These are phyloP conservation scores for Corythoichthys haematopterus DNA, from an alignment of 2,113 vertebrate genomes.

Conservation along the genomic window DNA sequence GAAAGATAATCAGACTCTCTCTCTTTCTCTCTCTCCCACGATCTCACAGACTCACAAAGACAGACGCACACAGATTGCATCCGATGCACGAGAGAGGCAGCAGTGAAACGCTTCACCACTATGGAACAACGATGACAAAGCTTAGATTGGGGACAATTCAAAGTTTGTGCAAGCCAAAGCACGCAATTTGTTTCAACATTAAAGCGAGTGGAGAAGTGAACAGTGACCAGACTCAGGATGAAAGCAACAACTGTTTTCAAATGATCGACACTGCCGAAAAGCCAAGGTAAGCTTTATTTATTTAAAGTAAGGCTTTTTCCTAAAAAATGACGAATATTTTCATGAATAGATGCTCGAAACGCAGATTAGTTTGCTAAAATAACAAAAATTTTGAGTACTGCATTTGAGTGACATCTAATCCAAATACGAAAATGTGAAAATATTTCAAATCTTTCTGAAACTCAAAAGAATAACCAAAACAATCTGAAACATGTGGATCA, in stretches of 20 bases:
- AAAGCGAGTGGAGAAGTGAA: conserved; percentile 2
- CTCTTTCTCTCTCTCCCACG: conserved; percentile 16
- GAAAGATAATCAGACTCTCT: conserved; percentile 53
- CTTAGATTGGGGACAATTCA: conserved; percentile 33
- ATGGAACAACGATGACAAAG: conserved; percentile 50
- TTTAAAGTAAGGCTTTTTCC: background rate
- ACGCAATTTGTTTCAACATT: conserved; percentile 16
- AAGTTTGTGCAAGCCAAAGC: conserved; percentile 34
- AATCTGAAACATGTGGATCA: conserved; percentile 24
- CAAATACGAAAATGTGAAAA: background rate
- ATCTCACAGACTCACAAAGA: conserved; percentile 20
- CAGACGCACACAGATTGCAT: conserved; percentile 32
- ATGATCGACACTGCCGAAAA: conserved; percentile 21
- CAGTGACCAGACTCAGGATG: conserved; percentile 33
- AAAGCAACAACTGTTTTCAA: conserved; percentile 23
- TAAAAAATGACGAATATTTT: background rate
- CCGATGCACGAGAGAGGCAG: conserved; percentile 49
- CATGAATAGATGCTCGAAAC: background rate
- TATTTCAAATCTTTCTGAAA: background rate
- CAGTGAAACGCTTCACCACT: conserved; percentile 28
- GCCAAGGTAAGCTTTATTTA: conserved; percentile 41
- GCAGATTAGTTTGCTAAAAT: background rate
- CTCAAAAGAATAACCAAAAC: background rate
- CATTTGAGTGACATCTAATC: background rate
- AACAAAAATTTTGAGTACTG: background rate